These are phyloP conservation scores for Pseudopipra pipra DNA, from an alignment of 2,113 vertebrate species.

Conservation along the genomic window DNA sequence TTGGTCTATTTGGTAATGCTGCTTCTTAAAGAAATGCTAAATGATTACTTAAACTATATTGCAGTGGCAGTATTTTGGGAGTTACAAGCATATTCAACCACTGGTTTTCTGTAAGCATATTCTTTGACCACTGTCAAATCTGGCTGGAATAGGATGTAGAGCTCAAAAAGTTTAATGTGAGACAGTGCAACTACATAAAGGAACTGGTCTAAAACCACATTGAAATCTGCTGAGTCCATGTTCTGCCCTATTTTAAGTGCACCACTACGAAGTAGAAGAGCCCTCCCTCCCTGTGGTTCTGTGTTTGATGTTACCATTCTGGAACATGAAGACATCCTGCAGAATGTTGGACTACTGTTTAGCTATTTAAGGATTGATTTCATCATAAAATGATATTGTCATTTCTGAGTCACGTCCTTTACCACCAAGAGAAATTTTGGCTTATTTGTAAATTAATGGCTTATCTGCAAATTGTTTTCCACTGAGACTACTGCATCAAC, in stretches of 20 bases:
- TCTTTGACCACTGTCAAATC: not conserved
- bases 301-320: not conserved
- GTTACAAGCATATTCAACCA: not conserved
- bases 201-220: not conserved
- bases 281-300: not conserved
- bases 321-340: not conserved
- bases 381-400: not conserved
- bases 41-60: not conserved
- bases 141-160: not conserved
- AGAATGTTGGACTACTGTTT: not conserved
- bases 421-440: not conserved
- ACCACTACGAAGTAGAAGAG: not conserved
- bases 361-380: not conserved
- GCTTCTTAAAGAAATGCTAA: not conserved
- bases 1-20: not conserved
- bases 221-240: not conserved
- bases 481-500: not conserved
- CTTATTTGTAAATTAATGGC: not conserved
- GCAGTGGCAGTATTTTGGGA: not conserved
- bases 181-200: not conserved
- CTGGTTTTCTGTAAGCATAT: not conserved
- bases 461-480: not conserved
- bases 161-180: not conserved
- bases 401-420: not conserved
- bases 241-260: not conserved